phyloP scores from a whole-genome alignment of 2,888 invertebrate species.

The Phortica magna region DNA sequence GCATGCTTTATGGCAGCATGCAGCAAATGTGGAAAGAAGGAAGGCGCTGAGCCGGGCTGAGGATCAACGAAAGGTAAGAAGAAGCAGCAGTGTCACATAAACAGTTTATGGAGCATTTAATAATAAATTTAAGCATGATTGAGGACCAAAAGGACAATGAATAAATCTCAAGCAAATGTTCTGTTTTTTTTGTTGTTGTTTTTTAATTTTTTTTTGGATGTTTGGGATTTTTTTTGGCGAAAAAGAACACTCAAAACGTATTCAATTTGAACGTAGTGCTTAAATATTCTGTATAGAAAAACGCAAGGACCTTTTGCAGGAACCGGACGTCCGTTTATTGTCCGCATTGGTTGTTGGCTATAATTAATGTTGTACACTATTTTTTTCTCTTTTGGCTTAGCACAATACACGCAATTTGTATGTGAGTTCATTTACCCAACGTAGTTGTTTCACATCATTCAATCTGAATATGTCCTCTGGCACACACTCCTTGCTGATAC shows the following conservation, averaged over 20 bases:
- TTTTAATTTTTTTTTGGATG: too few species aligned
- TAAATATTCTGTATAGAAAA: not conserved
- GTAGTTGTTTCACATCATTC: not conserved
- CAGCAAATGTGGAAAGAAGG: constrained; percentile 1
- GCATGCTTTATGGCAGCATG: constrained; percentile 5
- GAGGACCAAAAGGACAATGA: not conserved
- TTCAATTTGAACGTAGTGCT: not conserved
- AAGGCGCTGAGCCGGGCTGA: not conserved
- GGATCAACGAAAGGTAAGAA: not conserved
- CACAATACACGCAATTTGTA: constrained; percentile 5
- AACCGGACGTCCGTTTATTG: constrained; percentile 24
- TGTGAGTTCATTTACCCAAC: constrained; percentile 22
- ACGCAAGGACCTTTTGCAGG: not conserved
- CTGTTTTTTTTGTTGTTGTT: too few species aligned
- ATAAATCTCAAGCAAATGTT: not conserved
- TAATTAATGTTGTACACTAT: constrained; percentile 2
- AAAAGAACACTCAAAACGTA: not conserved
- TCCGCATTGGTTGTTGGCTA: not conserved
- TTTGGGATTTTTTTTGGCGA: too few species aligned
- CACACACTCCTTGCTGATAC: not conserved
- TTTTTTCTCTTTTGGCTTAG: not conserved
- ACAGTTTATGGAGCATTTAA: constrained; percentile 1
- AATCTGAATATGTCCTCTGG: not conserved
- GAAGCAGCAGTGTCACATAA: not conserved
- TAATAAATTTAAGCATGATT: not conserved